These are phyloP conservation scores for Erethizon dorsatum DNA, from an alignment of 2,797 vertebrate species.

Conservation along the genomic window DNA sequence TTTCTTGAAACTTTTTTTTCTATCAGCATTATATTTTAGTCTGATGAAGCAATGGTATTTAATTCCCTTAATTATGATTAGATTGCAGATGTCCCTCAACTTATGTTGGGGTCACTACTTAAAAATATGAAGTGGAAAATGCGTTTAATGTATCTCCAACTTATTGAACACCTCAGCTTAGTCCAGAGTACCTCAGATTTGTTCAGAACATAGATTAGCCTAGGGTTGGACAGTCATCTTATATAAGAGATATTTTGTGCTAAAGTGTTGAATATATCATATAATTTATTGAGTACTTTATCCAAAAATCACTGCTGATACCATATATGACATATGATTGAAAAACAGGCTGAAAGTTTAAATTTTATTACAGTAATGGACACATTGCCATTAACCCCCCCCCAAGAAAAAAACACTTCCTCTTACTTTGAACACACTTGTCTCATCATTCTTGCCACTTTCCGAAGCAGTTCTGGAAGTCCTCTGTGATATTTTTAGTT, in stretches of 20 bases:
- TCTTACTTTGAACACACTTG: neutral
- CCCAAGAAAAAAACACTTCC: neutral
- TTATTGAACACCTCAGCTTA: neutral
- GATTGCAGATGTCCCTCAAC: neutral
- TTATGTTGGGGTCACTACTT: neutral
- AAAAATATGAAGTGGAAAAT: neutral
- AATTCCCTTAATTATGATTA: neutral
- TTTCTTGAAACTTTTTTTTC: constrained; percentile 52
- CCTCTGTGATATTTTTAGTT: neutral
- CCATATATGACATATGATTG: neutral
- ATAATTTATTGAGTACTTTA: neutral
- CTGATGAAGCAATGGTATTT: constrained; percentile 11
- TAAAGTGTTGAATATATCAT: neutral
- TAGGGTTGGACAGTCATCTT: neutral
- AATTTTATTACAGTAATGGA: neutral
- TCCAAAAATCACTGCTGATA: neutral
- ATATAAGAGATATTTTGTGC: neutral
- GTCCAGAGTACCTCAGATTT: neutral
- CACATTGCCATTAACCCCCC: neutral
- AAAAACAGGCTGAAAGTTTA: neutral
- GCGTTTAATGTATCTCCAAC: neutral
- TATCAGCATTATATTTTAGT: neutral
- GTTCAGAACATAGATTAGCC: neutral
- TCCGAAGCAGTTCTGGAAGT: neutral
- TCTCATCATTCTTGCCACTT: neutral